Evolutionary conservation across 92 coral and sea anemone genomes (phyloP).

Genomic region (Palythoa grandis): DNA sequence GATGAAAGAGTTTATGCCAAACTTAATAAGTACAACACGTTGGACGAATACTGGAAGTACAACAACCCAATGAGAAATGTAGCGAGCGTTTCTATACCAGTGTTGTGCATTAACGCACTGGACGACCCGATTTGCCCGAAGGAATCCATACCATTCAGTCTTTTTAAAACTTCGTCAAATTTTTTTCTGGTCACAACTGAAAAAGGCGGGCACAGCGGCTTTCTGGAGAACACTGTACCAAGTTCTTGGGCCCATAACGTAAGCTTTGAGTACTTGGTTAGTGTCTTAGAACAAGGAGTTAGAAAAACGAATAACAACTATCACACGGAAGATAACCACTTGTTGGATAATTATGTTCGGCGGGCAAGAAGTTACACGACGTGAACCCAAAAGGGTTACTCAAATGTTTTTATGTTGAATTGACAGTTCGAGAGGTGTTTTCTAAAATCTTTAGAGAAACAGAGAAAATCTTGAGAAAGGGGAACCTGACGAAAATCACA

Average conservation of each 20-base stretch:
- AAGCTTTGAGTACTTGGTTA: constrained; percentile 81
- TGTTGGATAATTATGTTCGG: constrained; percentile 74
- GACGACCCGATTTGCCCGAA: constrained; percentile 93
- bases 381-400: constrained; percentile 4
- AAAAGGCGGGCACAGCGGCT: constrained; percentile 97
- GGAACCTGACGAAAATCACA: too few species aligned
- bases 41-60: constrained; percentile 79
- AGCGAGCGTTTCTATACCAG: constrained; percentile 83
- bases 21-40: constrained; percentile 73
- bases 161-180: constrained; percentile 93
- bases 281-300: constrained; percentile 73
- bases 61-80: constrained; percentile 90
- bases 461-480: background rate
- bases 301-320: constrained; percentile 63
- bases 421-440: background rate
- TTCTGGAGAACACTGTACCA: constrained; percentile 78
- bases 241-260: constrained; percentile 86
- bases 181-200: constrained; percentile 88
- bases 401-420: background rate
- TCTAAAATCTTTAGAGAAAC: background rate
- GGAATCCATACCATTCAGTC: constrained; percentile 91
- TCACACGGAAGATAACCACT: constrained; percentile 68
- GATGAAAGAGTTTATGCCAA: constrained; percentile 88
- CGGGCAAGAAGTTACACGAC: constrained; percentile 94
- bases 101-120: constrained; percentile 87